Evolutionary conservation across 1,140 invertebrate genomes (phyloP), one percentile per base, ranked within the genome.

Genomic region (Limonius californicus): DNA sequence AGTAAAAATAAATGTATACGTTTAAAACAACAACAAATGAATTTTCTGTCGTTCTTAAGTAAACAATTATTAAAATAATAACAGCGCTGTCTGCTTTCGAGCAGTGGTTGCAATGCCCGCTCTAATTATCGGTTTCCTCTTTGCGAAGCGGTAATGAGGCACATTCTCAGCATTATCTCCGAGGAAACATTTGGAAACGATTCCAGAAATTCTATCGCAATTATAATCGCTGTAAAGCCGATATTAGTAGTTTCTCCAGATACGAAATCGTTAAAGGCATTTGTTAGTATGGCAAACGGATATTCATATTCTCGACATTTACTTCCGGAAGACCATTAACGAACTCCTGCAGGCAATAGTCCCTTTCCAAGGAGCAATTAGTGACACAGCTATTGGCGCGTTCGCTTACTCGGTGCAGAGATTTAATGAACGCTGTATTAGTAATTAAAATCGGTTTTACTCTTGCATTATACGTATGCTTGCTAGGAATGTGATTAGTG

Each of bases 241-340:
- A 18, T 50, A 21, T 50, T 19, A 18, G 45, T 19, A 21, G 45
- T 19, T 19, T 6, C 45, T 50, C 3, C 20, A 50, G 45, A 50
- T 50, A 50, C 20, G 20, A 50, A 50, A 50, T 50, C 45, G 45
- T 50, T 50, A 50, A 50, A 50, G 45, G 45, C 45, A 50, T 50
- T 50, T 50, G 45, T 21, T 39, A 50, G 7, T 19, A 50, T 50
- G n/a, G 45, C 45, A 50, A 50, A 50, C 45, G 20, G 45, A 50
- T 50, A 50, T 50, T 50, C 45, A 21, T 21, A 50, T 50, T 50
- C 45, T 50, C 20, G 20, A 50, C 45, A 14, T 50, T 50, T 50
- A 50, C 45, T 50, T 50, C 45, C 45, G 16, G 45, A 16, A 50
- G 45, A 21, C 45, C 45, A 50, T 50, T 50, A 50, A 21, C 20